These are phyloP conservation scores for Heterochromis multidens DNA, from an alignment of 2,113 vertebrate genomes.

Conservation along the genomic window DNA sequence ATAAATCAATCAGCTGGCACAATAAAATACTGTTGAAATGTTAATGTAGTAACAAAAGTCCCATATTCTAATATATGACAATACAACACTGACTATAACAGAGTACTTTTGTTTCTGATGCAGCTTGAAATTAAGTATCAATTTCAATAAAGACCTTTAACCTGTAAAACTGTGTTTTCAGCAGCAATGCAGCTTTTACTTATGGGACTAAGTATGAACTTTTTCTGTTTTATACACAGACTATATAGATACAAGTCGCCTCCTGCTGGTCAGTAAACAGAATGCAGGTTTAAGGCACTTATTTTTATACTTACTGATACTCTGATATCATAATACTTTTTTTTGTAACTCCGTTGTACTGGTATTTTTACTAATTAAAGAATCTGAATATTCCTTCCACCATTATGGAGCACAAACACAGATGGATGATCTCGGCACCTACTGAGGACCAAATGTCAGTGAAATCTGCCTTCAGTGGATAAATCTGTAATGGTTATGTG, in stretches of 20 bases:
- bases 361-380: not conserved
- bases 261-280: not conserved
- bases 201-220: not conserved
- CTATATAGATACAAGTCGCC: accelerated
- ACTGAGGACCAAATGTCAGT: not conserved
- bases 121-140: not conserved
- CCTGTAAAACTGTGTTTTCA: no score
- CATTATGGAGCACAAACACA: not conserved
- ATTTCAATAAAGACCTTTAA: not conserved
- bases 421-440: not conserved
- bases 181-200: not conserved
- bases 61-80: accelerated
- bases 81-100: not conserved
- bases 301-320: not conserved
- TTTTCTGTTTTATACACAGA: not conserved
- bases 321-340: not conserved
- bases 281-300: not conserved
- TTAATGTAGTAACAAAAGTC: not conserved
- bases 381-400: not conserved
- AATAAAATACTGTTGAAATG: not conserved
- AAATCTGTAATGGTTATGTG: not conserved
- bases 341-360: not conserved
- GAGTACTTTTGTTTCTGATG: not conserved
- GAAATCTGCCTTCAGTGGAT: not conserved
- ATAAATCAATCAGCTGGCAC: not conserved